Conservation (phyloP, 2,797 vertebrate species). For the Sebastes minor region DNA sequence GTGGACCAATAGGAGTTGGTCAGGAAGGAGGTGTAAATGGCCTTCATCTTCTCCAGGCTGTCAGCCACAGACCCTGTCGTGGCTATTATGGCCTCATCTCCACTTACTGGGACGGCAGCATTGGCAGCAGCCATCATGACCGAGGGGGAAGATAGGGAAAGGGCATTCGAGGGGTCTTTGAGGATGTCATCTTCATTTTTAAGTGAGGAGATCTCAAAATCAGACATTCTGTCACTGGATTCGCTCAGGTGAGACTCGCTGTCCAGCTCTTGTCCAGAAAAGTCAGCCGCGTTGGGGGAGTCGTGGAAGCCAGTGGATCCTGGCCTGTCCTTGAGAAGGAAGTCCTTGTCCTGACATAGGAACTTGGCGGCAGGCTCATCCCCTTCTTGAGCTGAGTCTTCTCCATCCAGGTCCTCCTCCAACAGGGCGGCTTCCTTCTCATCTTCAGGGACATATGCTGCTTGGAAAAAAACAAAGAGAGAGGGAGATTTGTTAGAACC, state of each 20-base stretch:
- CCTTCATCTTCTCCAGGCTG: conserved; percentile 99
- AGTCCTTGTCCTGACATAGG: conserved; percentile 92
- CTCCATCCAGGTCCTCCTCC: conserved; percentile 91
- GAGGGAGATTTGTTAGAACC: conserved; percentile 54
- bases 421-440: conserved; percentile 93
- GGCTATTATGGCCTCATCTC: conserved; percentile 83
- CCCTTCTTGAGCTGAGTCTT: conserved; percentile 86
- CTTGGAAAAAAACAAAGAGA: conserved; percentile 38
- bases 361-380: conserved; percentile 93
- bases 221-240: conserved; percentile 96
- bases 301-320: conserved; percentile 92
- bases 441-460: conserved; percentile 97
- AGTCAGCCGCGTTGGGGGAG: conserved; percentile 91
- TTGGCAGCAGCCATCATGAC: conserved; percentile 67
- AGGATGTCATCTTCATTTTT: conserved; percentile 95
- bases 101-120: conserved; percentile 56
- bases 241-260: conserved; percentile 98
- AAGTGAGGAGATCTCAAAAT: conserved; percentile 94
- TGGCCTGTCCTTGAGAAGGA: conserved; percentile 86
- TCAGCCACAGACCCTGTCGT: conserved; percentile 86
- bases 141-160: conserved; percentile 72
- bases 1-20: conserved; percentile 99
- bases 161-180: conserved; percentile 86
- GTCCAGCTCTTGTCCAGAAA: conserved; percentile 98
- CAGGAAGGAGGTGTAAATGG: conserved; percentile 97